Conservation (phyloP, 2,888 invertebrate species). For the Villa cingulata region DNA sequence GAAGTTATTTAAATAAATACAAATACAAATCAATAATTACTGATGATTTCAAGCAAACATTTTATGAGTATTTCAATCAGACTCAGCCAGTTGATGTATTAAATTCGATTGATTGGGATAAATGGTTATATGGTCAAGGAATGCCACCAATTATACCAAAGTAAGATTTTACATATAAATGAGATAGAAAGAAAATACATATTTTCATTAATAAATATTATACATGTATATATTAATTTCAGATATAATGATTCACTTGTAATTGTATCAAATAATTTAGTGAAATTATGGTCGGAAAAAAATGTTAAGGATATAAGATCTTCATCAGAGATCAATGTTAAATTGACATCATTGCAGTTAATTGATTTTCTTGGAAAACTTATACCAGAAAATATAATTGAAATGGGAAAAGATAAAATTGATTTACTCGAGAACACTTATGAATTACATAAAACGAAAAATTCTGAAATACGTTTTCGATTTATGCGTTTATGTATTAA, state of each 20-base stretch:
- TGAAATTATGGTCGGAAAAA: constrained; percentile 43
- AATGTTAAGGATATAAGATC: constrained; percentile 36
- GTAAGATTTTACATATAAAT: constrained; percentile 43
- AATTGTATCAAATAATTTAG: constrained; percentile 44
- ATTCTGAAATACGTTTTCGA: constrained; percentile 65
- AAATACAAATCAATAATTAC: constrained; percentile 73
- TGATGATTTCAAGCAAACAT: constrained; percentile 59
- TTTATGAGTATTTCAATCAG: constrained; percentile 56
- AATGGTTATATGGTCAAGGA: constrained; percentile 69
- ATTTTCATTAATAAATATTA: too few relatives aligned
- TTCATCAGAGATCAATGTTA: constrained; percentile 38
- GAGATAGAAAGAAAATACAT: too few relatives aligned
- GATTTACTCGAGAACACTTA: constrained; percentile 47
- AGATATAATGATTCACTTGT: constrained; percentile 57
- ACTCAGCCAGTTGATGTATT: constrained; percentile 38
- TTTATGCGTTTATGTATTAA: constrained; percentile 69
- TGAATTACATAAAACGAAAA: constrained; percentile 48
- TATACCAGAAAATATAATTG: constrained; percentile 35
- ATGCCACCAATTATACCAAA: constrained; percentile 79
- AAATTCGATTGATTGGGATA: constrained; percentile 63
- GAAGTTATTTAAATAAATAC: constrained; percentile 64
- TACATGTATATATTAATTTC: background rate
- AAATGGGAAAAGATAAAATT: constrained; percentile 42
- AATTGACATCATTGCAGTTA: constrained; percentile 49
- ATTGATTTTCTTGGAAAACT: constrained; percentile 55